Evolutionary conservation across 2,797 vertebrate genomes (phyloP).

Genomic region (Crax fasciolata): DNA sequence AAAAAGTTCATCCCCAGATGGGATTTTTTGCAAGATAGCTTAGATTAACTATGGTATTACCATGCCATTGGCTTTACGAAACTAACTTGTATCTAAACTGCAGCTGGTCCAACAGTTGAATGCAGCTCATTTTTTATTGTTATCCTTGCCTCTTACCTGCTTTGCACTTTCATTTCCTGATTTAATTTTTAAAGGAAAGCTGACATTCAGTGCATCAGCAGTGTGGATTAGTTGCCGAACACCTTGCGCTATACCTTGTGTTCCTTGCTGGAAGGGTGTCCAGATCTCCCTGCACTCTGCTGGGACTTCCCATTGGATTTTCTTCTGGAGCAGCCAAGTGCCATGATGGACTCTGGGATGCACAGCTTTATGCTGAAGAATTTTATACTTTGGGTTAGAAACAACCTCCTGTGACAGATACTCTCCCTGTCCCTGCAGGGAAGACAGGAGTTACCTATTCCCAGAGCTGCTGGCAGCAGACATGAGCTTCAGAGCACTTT

Average conservation of each 20-base stretch:
- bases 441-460: neutral
- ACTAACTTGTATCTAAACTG: neutral
- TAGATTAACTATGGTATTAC: neutral
- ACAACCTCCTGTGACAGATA: neutral
- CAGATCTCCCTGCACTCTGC: neutral
- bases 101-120: neutral
- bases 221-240: neutral
- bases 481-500: neutral
- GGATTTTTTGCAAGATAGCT: neutral
- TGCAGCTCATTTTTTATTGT: neutral
- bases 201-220: neutral
- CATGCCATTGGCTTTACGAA: neutral
- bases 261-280: neutral
- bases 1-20: neutral
- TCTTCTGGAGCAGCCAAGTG: neutral
- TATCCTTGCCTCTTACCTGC: neutral
- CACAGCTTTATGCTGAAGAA: neutral
- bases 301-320: neutral
- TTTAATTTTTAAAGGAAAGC: neutral
- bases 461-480: neutral
- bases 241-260: neutral
- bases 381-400: neutral
- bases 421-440: neutral
- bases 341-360: neutral
- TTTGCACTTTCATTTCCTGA: neutral